Conservation (phyloP, 2,113 vertebrate species). For the Diadophis punctatus region DNA sequence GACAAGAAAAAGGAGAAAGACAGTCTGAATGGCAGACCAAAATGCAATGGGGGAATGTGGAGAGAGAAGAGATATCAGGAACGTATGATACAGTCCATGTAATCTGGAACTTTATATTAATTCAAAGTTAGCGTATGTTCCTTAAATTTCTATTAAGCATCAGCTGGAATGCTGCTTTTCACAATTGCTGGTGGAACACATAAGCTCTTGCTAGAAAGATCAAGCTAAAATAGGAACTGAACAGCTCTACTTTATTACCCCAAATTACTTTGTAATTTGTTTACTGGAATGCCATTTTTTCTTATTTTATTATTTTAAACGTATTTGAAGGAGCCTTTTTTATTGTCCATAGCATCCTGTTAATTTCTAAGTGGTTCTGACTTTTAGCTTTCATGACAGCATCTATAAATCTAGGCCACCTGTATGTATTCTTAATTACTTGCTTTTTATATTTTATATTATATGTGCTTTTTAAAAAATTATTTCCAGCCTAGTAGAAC, state of each 20-base stretch:
- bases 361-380: not conserved
- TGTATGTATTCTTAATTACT: not conserved
- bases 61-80: not conserved
- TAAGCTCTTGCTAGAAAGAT: not conserved
- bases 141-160: not conserved
- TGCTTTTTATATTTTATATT: not conserved
- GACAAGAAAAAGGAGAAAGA: not conserved
- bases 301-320: not conserved
- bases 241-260: not conserved
- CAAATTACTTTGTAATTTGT: not conserved
- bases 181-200: not conserved
- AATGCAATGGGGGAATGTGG: not conserved
- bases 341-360: not conserved
- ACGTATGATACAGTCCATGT: not conserved
- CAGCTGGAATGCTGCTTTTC: not conserved
- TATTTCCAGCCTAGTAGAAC: not conserved
- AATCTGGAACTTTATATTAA: not conserved
- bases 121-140: not conserved
- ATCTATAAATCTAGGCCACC: not conserved
- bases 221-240: not conserved
- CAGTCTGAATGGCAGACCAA: not conserved
- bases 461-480: not conserved
- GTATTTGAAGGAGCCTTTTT: not conserved
- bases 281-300: not conserved
- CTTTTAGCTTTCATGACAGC: not conserved